These are phyloP conservation scores for Setipinna tenuifilis DNA, from an alignment of 2,797 vertebrate genomes.

Conservation along the genomic window DNA sequence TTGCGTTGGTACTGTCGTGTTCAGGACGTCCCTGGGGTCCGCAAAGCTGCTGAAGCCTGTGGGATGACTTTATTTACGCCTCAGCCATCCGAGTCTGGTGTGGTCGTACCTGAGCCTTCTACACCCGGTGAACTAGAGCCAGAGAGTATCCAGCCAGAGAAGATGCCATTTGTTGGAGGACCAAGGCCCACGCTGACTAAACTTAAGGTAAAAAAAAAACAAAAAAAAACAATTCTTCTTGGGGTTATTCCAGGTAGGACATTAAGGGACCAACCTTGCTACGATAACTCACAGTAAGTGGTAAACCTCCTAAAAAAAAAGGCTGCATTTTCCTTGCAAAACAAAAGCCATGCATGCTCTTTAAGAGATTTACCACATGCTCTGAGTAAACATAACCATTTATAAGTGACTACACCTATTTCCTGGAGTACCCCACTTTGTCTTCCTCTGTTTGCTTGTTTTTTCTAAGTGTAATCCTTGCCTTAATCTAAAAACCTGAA, in stretches of 20 bases:
- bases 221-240: conserved; percentile 48
- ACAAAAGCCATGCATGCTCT: no score
- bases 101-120: conserved; percentile 33
- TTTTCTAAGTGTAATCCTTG: no score
- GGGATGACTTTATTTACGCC: conserved; percentile 77
- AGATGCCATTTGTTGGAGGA: conserved; percentile 84
- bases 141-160: conserved; percentile 61
- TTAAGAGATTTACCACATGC: conserved; percentile 35
- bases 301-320: no score
- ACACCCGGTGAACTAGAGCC: conserved; percentile 47
- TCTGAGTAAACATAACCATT: no score
- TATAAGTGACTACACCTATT: no score
- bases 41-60: conserved; percentile 79
- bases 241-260: no score
- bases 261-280: no score
- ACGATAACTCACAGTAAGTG: no score
- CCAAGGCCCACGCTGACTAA: conserved; percentile 95
- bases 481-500: no score
- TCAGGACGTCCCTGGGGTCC: conserved; percentile 86
- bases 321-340: conserved; percentile 26
- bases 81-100: conserved; percentile 43
- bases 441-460: no score
- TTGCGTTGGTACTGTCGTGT: conserved; percentile 85
- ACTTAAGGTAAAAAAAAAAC: conserved; percentile 80
- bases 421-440: no score